Percentiles rank a stretch among this genome's conserved stretches.
Evolutionary conservation across 2,113 vertebrate species (phyloP).

Genomic region (Pagrus major): DNA sequence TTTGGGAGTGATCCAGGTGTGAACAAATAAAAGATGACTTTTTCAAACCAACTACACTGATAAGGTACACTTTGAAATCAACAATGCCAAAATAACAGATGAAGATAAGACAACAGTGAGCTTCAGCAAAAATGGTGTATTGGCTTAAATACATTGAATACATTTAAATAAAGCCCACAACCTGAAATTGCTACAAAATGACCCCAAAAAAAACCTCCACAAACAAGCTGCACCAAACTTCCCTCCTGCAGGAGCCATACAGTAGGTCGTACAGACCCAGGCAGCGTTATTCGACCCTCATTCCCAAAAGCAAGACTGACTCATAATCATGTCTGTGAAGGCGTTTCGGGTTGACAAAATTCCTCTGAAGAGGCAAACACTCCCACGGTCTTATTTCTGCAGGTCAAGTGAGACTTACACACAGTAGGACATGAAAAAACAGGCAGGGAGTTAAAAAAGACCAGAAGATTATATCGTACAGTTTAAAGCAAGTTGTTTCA

Average conservation of each 20-base stretch:
- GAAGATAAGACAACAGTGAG: neutral
- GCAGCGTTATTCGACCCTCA: conserved; percentile 19
- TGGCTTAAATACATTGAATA: no score
- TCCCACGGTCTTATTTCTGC: conserved; percentile 44
- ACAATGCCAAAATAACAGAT: neutral
- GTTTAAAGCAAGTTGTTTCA: conserved; percentile 26
- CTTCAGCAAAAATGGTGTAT: neutral
- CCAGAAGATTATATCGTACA: conserved; percentile 4
- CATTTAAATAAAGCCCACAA: neutral
- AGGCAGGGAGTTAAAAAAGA: conserved; percentile 18
- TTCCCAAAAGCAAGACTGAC: conserved; percentile 39
- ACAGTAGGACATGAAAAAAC: conserved; percentile 19
- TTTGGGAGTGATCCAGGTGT: neutral
- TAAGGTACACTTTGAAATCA: neutral
- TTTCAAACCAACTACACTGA: conserved; percentile 4
- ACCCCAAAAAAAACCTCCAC: conserved; percentile 17
- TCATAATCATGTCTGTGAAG: conserved; percentile 47
- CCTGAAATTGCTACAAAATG: neutral
- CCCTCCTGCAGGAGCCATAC: neutral
- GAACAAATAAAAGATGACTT: conserved; percentile 2
- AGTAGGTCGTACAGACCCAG: conserved; percentile 3
- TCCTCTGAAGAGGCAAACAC: conserved; percentile 52
- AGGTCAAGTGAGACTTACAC: conserved; percentile 36
- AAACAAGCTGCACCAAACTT: conserved; percentile 2
- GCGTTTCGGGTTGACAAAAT: conserved; percentile 43